A percentile compares a stretch with the other conserved stretches of the same genome.
These are phyloP conservation scores for Eupeodes corollae DNA, from an alignment of 1,140 invertebrate species.

Conservation along the genomic window DNA sequence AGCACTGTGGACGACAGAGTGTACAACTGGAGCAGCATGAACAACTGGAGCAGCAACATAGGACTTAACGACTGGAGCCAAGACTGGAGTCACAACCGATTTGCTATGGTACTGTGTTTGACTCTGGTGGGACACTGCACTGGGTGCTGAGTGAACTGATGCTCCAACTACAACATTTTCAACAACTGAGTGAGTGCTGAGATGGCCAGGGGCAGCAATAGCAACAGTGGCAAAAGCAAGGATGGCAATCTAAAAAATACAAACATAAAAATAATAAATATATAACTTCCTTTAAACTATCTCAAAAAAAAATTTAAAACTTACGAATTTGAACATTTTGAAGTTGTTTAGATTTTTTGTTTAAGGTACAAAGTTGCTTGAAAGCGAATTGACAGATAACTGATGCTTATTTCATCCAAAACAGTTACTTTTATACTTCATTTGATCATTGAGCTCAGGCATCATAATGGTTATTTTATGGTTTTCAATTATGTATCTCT, in stretches of 20 bases:
- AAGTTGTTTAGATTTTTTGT: constrained; percentile 3
- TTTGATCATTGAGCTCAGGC: no score
- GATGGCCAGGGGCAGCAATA: constrained; percentile 39
- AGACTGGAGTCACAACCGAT: constrained; percentile 11
- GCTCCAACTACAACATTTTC: constrained; percentile 17
- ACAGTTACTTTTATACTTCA: no score
- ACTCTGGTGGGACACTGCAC: constrained; percentile 38
- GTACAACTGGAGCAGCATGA: constrained; percentile 34
- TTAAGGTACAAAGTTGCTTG: no score
- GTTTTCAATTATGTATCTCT: no score
- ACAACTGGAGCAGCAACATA: constrained; percentile 23
- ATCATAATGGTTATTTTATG: no score
- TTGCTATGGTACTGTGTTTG: constrained; percentile 16
- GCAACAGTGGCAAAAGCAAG: constrained; percentile 31
- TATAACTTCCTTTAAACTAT: neutral
- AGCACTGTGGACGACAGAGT: no score
- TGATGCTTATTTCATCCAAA: no score
- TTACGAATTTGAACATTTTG: constrained; percentile 36
- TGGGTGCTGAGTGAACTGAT: constrained; percentile 28
- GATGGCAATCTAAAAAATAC: constrained; percentile 16
- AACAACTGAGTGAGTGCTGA: constrained; percentile 26
- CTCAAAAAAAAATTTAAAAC: constrained; percentile 3
- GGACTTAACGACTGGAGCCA: constrained; percentile 17
- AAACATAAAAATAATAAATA: neutral
- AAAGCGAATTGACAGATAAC: no score